Conservation (phyloP, 2,113 vertebrate genomes). For the Poeciliopsis retropinna region DNA sequence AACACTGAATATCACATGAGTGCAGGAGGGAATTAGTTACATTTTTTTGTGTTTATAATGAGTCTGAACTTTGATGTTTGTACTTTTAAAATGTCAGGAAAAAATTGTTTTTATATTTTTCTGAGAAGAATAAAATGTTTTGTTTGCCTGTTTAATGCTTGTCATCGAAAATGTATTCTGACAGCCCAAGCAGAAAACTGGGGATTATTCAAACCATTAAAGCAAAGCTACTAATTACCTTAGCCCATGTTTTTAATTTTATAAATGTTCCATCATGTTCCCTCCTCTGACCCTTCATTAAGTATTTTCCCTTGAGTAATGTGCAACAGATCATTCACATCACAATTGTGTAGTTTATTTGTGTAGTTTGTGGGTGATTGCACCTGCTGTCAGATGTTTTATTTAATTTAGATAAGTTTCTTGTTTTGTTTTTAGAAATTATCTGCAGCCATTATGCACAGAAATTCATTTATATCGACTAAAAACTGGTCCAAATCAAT, state of each 20-base stretch:
- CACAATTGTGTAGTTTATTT: no score
- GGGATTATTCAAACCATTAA: conserved; percentile 30
- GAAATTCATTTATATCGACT: background rate
- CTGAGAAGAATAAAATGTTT: no score
- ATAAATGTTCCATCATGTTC: conserved; percentile 76
- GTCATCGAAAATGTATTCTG: no score
- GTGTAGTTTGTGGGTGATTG: conserved; percentile 40
- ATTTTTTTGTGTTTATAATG: no score
- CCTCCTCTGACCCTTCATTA: conserved; percentile 24
- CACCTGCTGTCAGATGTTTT: conserved; percentile 28
- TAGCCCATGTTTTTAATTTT: conserved; percentile 46
- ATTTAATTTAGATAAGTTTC: conserved; percentile 21
- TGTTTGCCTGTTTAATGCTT: no score
- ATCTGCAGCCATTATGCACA: background rate
- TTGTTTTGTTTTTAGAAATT: background rate
- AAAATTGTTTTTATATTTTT: no score
- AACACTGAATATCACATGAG: background rate
- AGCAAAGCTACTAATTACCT: conserved; percentile 11
- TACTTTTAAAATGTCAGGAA: no score
- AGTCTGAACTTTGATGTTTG: no score
- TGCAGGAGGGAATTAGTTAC: no score
- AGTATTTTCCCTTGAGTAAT: conserved; percentile 19
- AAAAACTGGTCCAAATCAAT: background rate
- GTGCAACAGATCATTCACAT: conserved; percentile 31
- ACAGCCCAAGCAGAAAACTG: background rate